Evolutionary conservation across 2,888 invertebrate species (phyloP), one percentile per base, ranked within the genome.

Genomic region (Aethes cnicana): DNA sequence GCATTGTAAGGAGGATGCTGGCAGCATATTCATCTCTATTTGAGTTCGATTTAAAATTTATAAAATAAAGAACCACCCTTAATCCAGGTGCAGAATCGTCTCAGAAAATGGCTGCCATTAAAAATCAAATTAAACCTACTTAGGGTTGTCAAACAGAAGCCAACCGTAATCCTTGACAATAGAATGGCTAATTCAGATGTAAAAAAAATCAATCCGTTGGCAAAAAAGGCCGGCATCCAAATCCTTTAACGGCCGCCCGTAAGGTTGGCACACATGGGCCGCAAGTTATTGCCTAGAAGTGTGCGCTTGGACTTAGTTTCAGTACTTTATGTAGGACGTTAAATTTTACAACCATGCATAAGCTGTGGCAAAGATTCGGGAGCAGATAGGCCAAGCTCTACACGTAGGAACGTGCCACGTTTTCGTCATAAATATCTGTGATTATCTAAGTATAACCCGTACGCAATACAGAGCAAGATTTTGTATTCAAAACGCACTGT

Each of bases 311-410:
- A 79, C 84, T 86, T 80, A 83, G 80, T 73, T 77, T 59, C 74
- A 69, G 66, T 76, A 80, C 77, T 88, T 86, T 87, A 87, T 82
- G 86, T 81, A 69, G 74, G 70, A 77, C 84, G 81, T 86, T 84
- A 86, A 84, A 88, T 55, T 55, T 55, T 52, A 59, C 58, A 50
- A 44, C 58, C 50, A 46, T 55, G 58, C 58, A 59, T 59, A 59
- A 57, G 58, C 58, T 54, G 53, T 37, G 46, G 25, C 58, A 56
- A 54, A 54, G 56, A 58, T 47, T 47, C 55, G 14, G 25, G 28
- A 7, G 16, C 9, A 42, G 20, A 43, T 33, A 42, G 35, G 9
- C 5, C 8, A 35, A 8, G 28, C 3, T 28, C 4, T 11, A 2
- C n/a, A n/a, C n/a, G n/a, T n/a, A n/a, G n/a, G n/a, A n/a, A n/a